Base-by-base conservation (phyloP, 2,888 invertebrate species). In the Bugulina stolonifera region DNA sequence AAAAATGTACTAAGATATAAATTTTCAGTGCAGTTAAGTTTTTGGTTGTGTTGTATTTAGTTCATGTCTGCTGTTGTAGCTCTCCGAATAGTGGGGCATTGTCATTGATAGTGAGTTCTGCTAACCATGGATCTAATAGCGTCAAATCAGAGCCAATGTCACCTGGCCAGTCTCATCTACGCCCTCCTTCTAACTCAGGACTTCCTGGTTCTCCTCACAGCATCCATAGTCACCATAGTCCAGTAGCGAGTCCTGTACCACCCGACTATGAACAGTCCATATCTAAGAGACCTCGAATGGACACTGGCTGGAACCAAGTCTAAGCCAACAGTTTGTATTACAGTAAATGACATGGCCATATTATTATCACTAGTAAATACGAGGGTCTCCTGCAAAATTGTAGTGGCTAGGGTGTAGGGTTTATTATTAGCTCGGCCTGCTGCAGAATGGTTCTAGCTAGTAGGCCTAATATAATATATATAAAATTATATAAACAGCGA, bases 101-200 rank as follows among this genome's bases (percentile, higher is more conserved):
- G 32, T 64, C 64, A 5, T 34, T 64, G 18, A 64, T 27, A 14
- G 64, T 64, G 34, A 64, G 32, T 27, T 64, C 29, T 2, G 25
- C 64, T 34, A 64, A 27, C 34, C 64, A 64, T 32, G 34, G 64
- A 32, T 27, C 64, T 29, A 64, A 27, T 34, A 64, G 64, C n/a
- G 64, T 64, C 32, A 64, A 64, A 32, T 64, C 64, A 14, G 64
- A 64, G n/a, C 64, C 64, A 27, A 64, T 64, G 64, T 64, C 64
- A 64, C 64, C 64, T 32, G n/a, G 64, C 32, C 64, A 64, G 34
- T 64, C 64, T 14, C 64, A 64, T 64, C n/a, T 64, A 10, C 2
- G 64, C 10, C 64, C 64, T 32, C 64, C 64, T 14, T 64, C 64
- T n/a, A 55, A 55, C 32, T 64, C 64, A 5, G 64, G 64, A 3